Evolutionary conservation across 2,888 invertebrate species (phyloP), one percentile per base, ranked within the genome.

Genomic region (Luperina nickerlii): DNA sequence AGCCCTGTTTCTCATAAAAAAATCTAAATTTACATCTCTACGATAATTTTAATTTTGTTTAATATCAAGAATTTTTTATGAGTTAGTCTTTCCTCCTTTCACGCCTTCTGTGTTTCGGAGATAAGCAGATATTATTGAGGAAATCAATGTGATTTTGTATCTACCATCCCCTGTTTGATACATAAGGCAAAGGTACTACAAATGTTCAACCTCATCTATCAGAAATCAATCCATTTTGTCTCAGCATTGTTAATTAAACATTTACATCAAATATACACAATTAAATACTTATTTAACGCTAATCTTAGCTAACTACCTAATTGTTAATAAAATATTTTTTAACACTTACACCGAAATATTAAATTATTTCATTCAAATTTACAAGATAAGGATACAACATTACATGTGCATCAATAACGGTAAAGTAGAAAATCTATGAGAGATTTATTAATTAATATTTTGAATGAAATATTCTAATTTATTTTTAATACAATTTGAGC

Each of bases 401-500:
- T 90, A 90, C 69, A 93, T 92, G 92, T 90, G 91, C 81, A 91
- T 90, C 90, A 42, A 62, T 88, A 86, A 83, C 80, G 74, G 79
- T 81, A 78, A 86, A 76, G 72, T 84, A 74, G 79, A 76, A 80
- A 76, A 76, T 83, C 77, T 86, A 79, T 77, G 45, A 73, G 63
- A 80, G 76, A 78, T 78, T 74, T 72, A 72, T 51, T 65, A 62
- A 69, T 68, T 67, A 75, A 72, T 62, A 57, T 76, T 89, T 92
- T 93, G 92, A 93, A 94, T 92, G 92, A 94, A 94, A 94, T 93
- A 94, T 83, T 91, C 88, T 92, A 93, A 92, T 92, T 87, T 89
- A 90, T 89, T 89, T 81, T 91, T 92, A 89, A 91, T 92, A 93
- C 89, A 92, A 90, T 96, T 96, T 96, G 96, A 96, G 96, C 95